Evolutionary conservation across 30 jellyfish, hydroid and myxozoan genomes (phyloP), one percentile per base, ranked within the genome.

Genomic region (Hydra vulgaris): DNA sequence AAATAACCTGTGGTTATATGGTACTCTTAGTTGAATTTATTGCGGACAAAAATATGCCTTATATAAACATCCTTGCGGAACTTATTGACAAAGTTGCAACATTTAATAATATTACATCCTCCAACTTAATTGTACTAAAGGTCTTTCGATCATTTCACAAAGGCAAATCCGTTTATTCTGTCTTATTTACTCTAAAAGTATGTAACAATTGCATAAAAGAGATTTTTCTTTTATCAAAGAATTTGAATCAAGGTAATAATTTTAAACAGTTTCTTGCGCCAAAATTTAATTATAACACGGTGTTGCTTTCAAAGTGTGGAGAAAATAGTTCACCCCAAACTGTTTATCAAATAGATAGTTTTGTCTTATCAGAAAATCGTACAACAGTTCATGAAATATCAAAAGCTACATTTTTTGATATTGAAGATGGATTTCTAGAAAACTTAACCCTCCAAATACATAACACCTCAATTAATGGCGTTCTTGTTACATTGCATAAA

Each of bases 341-440:
- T 16, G 22, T 80, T 12, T 66, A 74, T 54, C 69, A 40, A 21
- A 23, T 80, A 23, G 80, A 74, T 18, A 8, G 16, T 16, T 27
- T 80, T 3, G 66, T 22, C 71, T 21, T 80, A 18, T 23, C 83
- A 8, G 23, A 17, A 24, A 19, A 66, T 27, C 25, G 83, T 19
- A 21, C 83, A 19, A 66, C 27, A 18, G 53, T 15, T 23, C 23
- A 19, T 27, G 71, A 66, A 22, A 18, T 80, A 7, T 82, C 87
- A 0, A 25, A 5, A 15, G 26, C 19, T 22, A 80, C 87, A 18
- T 67, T 80, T n/a, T 80, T 61, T 52, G 87, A 80, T 3, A 69
- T 69, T 22, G 87, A 80, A 25, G 87, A 80, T 21, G 87, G 87
- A 70, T 80, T 80, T 25, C n/a, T 55, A 15, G 56, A 61, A 71